phyloP scores from a whole-genome alignment of 2,113 vertebrate species.

The Oenanthe melanoleuca region DNA sequence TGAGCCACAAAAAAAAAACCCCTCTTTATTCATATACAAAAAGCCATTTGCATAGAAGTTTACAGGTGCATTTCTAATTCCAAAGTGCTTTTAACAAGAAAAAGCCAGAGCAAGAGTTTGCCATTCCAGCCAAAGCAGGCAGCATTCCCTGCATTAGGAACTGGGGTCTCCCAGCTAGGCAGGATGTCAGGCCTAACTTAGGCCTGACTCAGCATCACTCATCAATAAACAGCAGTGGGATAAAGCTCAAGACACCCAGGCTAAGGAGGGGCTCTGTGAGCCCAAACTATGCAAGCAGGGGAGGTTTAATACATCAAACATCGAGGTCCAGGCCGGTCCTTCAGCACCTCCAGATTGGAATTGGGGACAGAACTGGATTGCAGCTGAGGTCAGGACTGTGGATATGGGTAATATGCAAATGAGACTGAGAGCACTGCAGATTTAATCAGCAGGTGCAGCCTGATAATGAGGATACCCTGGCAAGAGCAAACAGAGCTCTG shows the following conservation, averaged over 20 bases:
- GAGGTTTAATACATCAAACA: not conserved
- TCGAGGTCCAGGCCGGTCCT: not conserved
- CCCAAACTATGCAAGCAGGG: not conserved
- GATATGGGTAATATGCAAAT: too few species aligned
- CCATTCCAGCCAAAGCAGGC: constrained; percentile 4
- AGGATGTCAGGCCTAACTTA: not conserved
- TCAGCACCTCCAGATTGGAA: not conserved
- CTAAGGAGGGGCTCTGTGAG: not conserved
- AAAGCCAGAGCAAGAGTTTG: constrained; percentile 29
- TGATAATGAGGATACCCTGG: too few species aligned
- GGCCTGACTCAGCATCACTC: not conserved
- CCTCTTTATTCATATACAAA: constrained; percentile 35
- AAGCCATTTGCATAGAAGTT: not conserved
- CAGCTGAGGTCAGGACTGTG: not conserved
- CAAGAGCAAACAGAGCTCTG: too few species aligned
- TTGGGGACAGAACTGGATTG: not conserved
- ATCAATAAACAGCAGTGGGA: not conserved
- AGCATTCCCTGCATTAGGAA: not conserved
- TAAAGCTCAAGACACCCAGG: not conserved
- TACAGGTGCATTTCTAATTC: not conserved
- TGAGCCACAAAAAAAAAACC: not conserved
- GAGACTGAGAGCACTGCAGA: too few species aligned
- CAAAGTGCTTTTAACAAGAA: constrained; percentile 33
- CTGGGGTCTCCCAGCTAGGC: not conserved
- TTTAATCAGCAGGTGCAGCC: too few species aligned